Percentiles rank a stretch among this genome's conserved stretches.
These are phyloP conservation scores for Sphyrna mokarran DNA, from an alignment of 2,113 vertebrate species.

Conservation along the genomic window DNA sequence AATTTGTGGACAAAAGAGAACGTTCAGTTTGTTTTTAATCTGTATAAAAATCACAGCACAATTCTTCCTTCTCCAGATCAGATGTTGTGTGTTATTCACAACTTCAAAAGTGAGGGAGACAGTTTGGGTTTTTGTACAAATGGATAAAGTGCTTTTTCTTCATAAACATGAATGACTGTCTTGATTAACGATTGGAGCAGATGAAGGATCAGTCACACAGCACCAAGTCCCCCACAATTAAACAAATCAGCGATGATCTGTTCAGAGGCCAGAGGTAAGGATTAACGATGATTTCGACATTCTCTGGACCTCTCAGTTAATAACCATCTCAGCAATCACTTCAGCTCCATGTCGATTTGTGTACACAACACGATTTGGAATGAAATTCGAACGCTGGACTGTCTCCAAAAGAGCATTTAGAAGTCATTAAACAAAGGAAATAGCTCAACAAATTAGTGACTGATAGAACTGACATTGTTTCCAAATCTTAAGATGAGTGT, in stretches of 20 bases:
- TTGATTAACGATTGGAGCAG: too few species aligned
- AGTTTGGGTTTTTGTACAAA: neutral
- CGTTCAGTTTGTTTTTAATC: neutral
- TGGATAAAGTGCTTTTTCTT: neutral
- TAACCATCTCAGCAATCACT: neutral
- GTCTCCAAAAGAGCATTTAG: neutral
- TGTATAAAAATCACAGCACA: neutral
- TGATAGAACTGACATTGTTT: neutral
- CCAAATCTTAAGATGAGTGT: neutral
- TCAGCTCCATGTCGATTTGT: neutral
- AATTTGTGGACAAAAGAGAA: neutral
- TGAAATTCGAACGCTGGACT: neutral
- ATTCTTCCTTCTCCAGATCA: neutral
- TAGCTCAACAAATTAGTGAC: neutral
- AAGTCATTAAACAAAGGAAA: neutral
- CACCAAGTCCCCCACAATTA: neutral
- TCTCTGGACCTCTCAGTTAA: neutral
- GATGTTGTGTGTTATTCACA: neutral
- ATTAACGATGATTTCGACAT: neutral
- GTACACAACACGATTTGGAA: neutral
- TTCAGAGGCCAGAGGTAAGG: neutral
- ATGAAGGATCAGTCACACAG: neutral
- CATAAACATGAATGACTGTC: too few species aligned
- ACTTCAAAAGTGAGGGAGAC: neutral
- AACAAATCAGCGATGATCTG: neutral